Conservation (phyloP, 2,113 vertebrate genomes). For the Urocynchramus pylzowi region DNA sequence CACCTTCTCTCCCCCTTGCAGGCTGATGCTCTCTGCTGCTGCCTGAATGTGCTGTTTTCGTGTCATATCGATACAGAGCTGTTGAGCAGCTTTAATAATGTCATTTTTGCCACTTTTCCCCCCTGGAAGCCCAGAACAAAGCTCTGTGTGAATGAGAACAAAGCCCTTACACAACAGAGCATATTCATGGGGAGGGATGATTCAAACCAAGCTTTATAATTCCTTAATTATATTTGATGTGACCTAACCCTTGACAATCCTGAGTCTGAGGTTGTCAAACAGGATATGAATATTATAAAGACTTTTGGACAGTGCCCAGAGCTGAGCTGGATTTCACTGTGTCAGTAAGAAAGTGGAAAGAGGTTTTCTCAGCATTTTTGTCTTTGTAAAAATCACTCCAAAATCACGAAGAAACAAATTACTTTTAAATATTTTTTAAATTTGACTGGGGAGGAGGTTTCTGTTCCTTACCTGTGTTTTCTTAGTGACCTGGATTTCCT, state of each 20-base stretch:
- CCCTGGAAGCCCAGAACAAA: background rate
- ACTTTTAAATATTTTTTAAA: background rate
- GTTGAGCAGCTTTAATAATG: background rate
- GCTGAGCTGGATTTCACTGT: background rate
- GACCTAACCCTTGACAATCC: background rate
- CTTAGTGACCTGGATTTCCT: background rate
- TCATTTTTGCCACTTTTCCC: background rate
- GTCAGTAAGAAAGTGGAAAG: background rate
- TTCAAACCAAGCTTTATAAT: background rate
- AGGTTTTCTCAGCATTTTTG: background rate
- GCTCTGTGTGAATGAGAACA: background rate
- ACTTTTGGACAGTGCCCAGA: background rate
- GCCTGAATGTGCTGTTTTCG: rapidly evolving
- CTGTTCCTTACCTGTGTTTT: background rate
- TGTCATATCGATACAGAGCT: rapidly evolving
- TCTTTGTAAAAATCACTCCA: background rate
- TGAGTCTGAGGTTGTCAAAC: background rate
- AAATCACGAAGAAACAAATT: background rate
- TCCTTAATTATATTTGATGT: background rate
- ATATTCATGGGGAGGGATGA: background rate
- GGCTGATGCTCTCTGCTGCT: background rate
- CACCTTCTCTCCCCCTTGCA: background rate
- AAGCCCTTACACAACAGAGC: background rate
- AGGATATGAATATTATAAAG: background rate
- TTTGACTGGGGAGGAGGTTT: background rate